Evolutionary conservation across 2,113 vertebrate genomes (phyloP).

Genomic region (Aegithalos caudatus): DNA sequence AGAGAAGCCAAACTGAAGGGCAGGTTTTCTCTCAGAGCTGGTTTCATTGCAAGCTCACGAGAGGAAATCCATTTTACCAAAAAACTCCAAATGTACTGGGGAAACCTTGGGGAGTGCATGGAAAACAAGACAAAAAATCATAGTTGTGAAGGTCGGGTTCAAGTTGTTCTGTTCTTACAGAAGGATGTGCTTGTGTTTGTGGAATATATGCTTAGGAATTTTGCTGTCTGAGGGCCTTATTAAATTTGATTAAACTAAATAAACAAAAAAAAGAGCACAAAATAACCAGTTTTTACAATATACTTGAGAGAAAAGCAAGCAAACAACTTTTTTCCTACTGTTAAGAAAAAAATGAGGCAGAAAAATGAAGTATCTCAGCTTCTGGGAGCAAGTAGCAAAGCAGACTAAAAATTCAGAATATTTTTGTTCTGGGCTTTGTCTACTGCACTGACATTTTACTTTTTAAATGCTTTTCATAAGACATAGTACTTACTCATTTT

Average conservation of each 20-base stretch:
- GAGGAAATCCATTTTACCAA: not conserved
- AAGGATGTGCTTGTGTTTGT: not conserved
- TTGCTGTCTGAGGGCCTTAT: not conserved
- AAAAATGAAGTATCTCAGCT: not conserved
- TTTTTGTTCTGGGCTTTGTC: conserved; percentile 13
- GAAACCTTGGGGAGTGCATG: not conserved
- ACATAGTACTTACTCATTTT: not conserved
- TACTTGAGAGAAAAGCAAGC: not conserved
- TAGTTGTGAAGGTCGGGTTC: not conserved
- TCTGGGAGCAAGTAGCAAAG: not conserved
- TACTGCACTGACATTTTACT: not conserved
- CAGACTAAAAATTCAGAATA: not conserved
- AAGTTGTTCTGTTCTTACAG: not conserved
- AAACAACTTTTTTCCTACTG: not conserved
- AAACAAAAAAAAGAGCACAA: not conserved
- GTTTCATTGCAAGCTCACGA: not conserved
- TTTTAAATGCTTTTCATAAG: not conserved
- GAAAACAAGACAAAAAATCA: not conserved
- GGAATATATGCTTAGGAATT: not conserved
- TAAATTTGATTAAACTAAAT: not conserved
- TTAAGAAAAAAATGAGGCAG: not conserved
- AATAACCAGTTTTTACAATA: not conserved
- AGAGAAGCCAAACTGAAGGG: not conserved
- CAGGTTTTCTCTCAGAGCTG: not conserved
- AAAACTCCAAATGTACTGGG: not conserved